Conservation (phyloP, 2,888 invertebrate species). For the Ornithoptera alexandrae region DNA sequence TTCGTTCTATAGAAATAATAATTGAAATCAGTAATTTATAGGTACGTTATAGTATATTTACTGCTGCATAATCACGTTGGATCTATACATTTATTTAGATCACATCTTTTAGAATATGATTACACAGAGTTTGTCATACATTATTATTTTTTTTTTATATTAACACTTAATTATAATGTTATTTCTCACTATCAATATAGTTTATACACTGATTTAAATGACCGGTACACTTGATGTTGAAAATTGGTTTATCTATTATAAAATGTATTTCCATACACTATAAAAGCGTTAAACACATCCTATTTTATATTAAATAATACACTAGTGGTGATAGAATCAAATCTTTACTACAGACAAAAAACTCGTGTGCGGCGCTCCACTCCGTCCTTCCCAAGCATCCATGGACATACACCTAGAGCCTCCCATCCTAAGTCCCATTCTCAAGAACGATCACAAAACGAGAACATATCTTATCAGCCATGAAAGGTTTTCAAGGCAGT, state of each 20-base stretch:
- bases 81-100: slow-evolving; percentile 1
- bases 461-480: slow-evolving; percentile 53
- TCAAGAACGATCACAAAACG: slow-evolving; percentile 36
- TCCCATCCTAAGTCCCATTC: slow-evolving; percentile 37
- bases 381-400: slow-evolving; percentile 61
- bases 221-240: too few species aligned
- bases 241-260: too few species aligned
- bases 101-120: too few species aligned
- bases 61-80: slow-evolving; percentile 38
- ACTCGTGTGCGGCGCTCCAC: slow-evolving; percentile 47
- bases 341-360: slow-evolving; percentile 52
- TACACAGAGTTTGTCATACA: too few species aligned
- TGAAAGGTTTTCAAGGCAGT: slow-evolving; percentile 43
- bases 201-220: too few species aligned
- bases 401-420: slow-evolving; percentile 56
- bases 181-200: too few species aligned
- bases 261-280: too few species aligned
- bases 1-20: slow-evolving; percentile 42
- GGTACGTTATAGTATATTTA: slow-evolving; percentile 53
- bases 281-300: not conserved
- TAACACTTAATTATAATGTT: too few species aligned
- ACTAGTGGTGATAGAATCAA: not conserved
- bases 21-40: slow-evolving; percentile 41
- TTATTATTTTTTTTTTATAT: too few species aligned
- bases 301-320: not conserved